phyloP scores from a whole-genome alignment of 2,888 invertebrate genomes.

The Disparrhopalites patrizii region DNA sequence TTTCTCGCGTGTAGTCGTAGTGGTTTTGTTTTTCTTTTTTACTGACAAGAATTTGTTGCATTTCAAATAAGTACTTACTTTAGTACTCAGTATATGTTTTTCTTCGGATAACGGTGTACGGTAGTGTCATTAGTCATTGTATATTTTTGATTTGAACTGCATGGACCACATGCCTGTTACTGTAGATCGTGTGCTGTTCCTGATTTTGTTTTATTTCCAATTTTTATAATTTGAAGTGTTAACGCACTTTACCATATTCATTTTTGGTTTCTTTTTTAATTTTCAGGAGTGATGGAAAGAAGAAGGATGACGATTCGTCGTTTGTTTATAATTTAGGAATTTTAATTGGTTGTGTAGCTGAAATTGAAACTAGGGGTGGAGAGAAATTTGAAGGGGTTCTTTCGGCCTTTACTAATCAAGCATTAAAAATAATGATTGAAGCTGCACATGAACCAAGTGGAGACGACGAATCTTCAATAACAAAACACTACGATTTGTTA shows the following conservation, averaged over 20 bases:
- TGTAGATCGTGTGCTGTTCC: no score
- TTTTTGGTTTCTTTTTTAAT: neutral
- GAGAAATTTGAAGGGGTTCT: conserved; percentile 47
- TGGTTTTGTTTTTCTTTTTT: no score
- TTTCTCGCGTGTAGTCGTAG: no score
- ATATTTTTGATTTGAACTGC: no score
- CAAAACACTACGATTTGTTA: conserved; percentile 46
- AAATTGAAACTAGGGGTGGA: conserved; percentile 40
- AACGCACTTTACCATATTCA: neutral
- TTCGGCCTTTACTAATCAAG: conserved; percentile 38
- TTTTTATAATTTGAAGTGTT: neutral
- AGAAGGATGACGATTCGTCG: conserved; percentile 40
- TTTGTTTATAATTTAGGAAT: conserved; percentile 47
- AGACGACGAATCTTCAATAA: conserved; percentile 40
- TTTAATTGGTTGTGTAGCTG: conserved; percentile 43
- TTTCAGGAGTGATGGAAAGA: conserved; percentile 36
- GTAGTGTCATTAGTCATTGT: no score
- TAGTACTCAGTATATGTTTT: no score
- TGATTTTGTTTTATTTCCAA: no score
- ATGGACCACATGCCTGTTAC: no score
- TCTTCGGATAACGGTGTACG: no score
- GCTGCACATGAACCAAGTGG: conserved; percentile 44
- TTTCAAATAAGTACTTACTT: no score
- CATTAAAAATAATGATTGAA: conserved; percentile 44
- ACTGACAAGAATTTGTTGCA: no score